Base-by-base conservation (phyloP, 2,113 vertebrate genomes). In the Oryzias javanicus region DNA sequence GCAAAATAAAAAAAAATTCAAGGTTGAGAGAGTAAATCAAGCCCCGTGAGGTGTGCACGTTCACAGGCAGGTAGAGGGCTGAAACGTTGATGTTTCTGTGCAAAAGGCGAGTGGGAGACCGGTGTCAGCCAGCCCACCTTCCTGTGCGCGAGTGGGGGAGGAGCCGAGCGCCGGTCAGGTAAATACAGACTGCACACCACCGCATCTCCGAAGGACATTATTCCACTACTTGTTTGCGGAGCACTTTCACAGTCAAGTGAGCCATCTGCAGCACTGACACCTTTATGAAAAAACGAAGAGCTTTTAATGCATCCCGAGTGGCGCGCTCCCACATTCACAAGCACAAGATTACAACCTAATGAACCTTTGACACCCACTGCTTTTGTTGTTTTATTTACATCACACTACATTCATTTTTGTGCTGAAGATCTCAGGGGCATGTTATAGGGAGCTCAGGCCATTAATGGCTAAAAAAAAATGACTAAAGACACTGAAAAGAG, bases 101-200 rank as follows among this genome's bases (percentile, higher is more conserved):
- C 59, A 46, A 14, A 65, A 73, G 76, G 54, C 27, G 79, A 78
- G 83, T 87, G 83, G 83, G 81, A 82, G 69, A 58, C 59, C 20
- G 13, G 66, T 80, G 73, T 76, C 79, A 80, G 73, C 58, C 76
- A 67, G 73, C 49, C 74, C 74, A 85, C 70, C 72, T 78, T 82
- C 18, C 49, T 76, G 83, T 83, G 58, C 81, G 81, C 65, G 57
- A 70, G 61, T 81, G 80, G 68, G 51, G 80, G 82, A 51, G 79
- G 71, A 86, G 83, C 72, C 44, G 60, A 80, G 57, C 49, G 8
- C 20, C 20, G 74, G 79, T 82, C 79, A 87, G 75, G 79, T 83
- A 82, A 76, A 77, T 61, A 86, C 70, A 80, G 60, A 72, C 62
- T 70, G 51, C 47, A 76, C 78, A 78, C 70, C 73, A 76, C 61